Conservation (phyloP, 2,888 invertebrate species). For the Mimachlamys varia region DNA sequence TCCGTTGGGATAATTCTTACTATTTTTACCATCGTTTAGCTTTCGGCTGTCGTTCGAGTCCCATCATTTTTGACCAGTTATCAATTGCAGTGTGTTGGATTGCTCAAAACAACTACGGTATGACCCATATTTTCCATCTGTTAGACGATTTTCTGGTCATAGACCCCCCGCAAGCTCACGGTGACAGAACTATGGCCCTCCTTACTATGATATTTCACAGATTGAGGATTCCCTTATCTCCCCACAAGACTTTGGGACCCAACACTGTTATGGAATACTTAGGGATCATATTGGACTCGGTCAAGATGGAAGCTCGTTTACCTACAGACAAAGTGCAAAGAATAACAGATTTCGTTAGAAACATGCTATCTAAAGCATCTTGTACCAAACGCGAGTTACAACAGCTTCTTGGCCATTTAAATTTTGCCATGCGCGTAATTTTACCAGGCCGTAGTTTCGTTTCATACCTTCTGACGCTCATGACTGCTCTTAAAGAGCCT, state of each 20-base stretch:
- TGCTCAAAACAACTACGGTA: constrained; percentile 50
- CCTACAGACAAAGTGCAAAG: constrained; percentile 50
- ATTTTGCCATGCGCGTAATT: constrained; percentile 49
- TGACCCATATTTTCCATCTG: constrained; percentile 50
- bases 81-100: constrained; percentile 55
- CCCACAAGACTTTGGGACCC: constrained; percentile 41
- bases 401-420: constrained; percentile 48
- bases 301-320: constrained; percentile 47
- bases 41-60: constrained; percentile 51
- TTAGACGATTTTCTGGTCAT: constrained; percentile 56
- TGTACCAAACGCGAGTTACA: constrained; percentile 47
- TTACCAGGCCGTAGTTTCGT: constrained; percentile 48
- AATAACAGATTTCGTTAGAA: constrained; percentile 38
- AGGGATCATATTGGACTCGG: constrained; percentile 39
- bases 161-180: constrained; percentile 39
- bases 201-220: constrained; percentile 47
- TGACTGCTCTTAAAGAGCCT: constrained; percentile 42
- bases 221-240: constrained; percentile 48
- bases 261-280: constrained; percentile 41
- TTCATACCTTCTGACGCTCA: constrained; percentile 43
- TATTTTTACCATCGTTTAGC: constrained; percentile 46
- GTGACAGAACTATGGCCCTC: constrained; percentile 53
- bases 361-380: neutral
- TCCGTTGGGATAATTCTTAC: constrained; percentile 50
- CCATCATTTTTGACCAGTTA: constrained; percentile 51